Percentiles rank a stretch among this genome's conserved stretches.
These are phyloP conservation scores for Achatina immaculata DNA, from an alignment of 1,140 invertebrate genomes.

Conservation along the genomic window DNA sequence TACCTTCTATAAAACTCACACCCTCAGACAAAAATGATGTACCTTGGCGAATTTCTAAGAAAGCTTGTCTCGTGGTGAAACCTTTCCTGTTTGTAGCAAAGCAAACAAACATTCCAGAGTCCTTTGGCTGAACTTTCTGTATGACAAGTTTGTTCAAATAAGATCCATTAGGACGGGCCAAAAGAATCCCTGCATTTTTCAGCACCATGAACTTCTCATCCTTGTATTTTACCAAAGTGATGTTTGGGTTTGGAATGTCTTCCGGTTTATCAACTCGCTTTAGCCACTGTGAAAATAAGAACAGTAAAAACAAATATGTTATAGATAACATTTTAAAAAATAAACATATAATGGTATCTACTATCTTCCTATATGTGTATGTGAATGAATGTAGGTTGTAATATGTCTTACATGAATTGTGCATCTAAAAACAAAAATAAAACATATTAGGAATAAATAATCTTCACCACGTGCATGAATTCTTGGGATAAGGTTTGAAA, in stretches of 20 bases:
- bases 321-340: no score
- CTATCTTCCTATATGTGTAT: no score
- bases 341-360: no score
- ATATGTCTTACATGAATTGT: no score
- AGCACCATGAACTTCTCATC: slow-evolving; percentile 66
- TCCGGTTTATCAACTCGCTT: slow-evolving; percentile 61
- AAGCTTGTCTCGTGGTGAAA: slow-evolving; percentile 63
- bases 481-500: no score
- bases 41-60: slow-evolving; percentile 60
- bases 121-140: slow-evolving; percentile 50
- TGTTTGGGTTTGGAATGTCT: slow-evolving; percentile 47
- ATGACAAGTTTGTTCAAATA: slow-evolving; percentile 68
- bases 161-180: slow-evolving; percentile 54
- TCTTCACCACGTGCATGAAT: no score
- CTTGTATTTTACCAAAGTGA: slow-evolving; percentile 53
- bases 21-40: slow-evolving; percentile 31
- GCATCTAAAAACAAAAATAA: no score
- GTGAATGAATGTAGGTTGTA: no score
- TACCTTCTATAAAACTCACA: no score
- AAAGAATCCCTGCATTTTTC: slow-evolving; percentile 59
- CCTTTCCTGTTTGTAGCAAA: slow-evolving; percentile 67
- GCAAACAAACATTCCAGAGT: slow-evolving; percentile 70
- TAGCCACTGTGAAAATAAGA: slow-evolving; percentile 61
- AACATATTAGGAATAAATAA: no score
- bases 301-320: no score